Base-by-base conservation (phyloP, 2,113 vertebrate genomes). In the Chionis minor region DNA sequence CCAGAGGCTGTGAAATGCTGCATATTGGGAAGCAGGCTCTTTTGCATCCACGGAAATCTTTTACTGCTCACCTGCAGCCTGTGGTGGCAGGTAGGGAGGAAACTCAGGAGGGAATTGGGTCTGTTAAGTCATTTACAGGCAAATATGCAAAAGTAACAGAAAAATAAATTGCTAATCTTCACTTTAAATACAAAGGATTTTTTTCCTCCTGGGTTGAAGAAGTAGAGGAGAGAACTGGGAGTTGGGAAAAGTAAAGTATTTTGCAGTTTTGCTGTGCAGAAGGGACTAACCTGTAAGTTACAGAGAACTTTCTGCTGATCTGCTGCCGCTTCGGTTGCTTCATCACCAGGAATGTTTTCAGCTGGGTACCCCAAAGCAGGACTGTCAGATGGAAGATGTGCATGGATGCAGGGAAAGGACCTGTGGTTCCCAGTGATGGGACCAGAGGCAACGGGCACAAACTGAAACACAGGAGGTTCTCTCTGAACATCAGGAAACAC, bases 31-130 rank as follows among this genome's bases (percentile, higher is more conserved):
- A 95, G 52, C 42, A 59, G 55, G 15, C 1, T 28, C 24, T 58
- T n/a, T 63, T 65, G 38, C 19, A 70, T n/a, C 58, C 3, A 2
- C 0, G 4, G 58, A 61, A 33, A 61, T 55, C 17, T 61, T 69
- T 51, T 10, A 24, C 38, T 80, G 71, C 49, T 12, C 0, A 0
- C 16, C 32, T 4, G 14, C 45, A 52, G 70, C 15, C 4, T 38
- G 14, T 38, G 47, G 79, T 9, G 5, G 51, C 35, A 28, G n/a
- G 52, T 18, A 63, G 49, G 40, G 52, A 78, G n/a, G 21, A 40
- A 92, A 62, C 66, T 21, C 51, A 56, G 42, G 44, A 84, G 21
- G 19, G 27, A 44, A 56, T 69, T 27, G 20, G 30, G 35, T 47
- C 27, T 79, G 23, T 18, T 56, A 74, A 87, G 45, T 73, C 24